Evolutionary conservation across 2,113 vertebrate species (phyloP).

Genomic region (Nothobranchius kuhntae): DNA sequence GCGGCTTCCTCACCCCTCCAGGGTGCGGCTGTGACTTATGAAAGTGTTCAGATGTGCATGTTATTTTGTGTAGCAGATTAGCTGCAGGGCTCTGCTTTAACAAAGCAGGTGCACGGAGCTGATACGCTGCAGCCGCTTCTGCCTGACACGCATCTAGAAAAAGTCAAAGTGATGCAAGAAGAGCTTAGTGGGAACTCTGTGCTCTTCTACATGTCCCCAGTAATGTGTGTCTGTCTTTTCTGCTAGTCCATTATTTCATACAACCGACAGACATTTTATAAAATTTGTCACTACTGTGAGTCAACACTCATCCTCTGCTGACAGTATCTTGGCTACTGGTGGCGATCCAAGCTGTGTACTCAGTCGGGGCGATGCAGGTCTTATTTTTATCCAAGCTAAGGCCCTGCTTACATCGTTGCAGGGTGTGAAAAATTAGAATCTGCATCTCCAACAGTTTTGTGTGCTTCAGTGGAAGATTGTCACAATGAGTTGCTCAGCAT

Average conservation of each 20-base stretch:
- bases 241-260: slow-evolving; percentile 2
- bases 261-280: background rate
- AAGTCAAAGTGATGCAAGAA: slow-evolving; percentile 59
- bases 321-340: slow-evolving; percentile 7
- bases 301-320: slow-evolving; percentile 21
- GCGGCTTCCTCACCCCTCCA: slow-evolving; percentile 51
- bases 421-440: slow-evolving; percentile 59
- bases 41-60: slow-evolving; percentile 65
- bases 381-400: slow-evolving; percentile 45
- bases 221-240: slow-evolving; percentile 3
- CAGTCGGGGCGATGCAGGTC: slow-evolving; percentile 12
- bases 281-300: slow-evolving; percentile 11
- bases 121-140: slow-evolving; percentile 31
- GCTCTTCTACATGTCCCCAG: slow-evolving; percentile 10
- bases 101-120: slow-evolving; percentile 49
- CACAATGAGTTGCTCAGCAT: slow-evolving; percentile 49
- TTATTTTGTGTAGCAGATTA: slow-evolving; percentile 67
- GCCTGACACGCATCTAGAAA: slow-evolving; percentile 57
- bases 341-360: slow-evolving; percentile 23
- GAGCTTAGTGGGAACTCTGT: slow-evolving; percentile 36
- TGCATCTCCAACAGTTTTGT: slow-evolving; percentile 30
- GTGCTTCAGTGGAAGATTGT: slow-evolving; percentile 42
- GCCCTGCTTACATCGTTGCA: slow-evolving; percentile 44
- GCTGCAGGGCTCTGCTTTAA: slow-evolving; percentile 55
- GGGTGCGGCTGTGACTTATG: slow-evolving; percentile 56